Evolutionary conservation across 2,113 vertebrate genomes (phyloP).

Genomic region (Calonectris borealis): DNA sequence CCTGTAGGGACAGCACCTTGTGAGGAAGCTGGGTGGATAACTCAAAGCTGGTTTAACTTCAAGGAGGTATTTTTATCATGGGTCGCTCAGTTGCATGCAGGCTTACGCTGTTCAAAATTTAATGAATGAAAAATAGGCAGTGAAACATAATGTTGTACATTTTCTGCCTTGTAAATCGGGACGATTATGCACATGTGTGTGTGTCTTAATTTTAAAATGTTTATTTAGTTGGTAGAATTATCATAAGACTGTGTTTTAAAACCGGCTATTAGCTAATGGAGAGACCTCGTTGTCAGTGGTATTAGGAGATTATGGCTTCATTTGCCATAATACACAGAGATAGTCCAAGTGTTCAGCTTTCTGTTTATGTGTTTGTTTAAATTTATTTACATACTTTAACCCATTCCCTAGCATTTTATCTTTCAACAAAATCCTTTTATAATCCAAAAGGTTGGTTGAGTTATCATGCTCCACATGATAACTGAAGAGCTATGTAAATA

Average conservation of each 20-base stretch:
- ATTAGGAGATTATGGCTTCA: slow-evolving; percentile 60
- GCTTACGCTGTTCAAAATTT: background rate
- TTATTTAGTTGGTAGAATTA: slow-evolving; percentile 54
- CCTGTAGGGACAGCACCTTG: background rate
- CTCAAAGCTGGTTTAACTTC: background rate
- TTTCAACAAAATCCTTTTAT: slow-evolving; percentile 30
- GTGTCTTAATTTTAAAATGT: slow-evolving; percentile 39
- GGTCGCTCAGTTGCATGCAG: background rate
- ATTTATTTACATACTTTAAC: slow-evolving; percentile 41
- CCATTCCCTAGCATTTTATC: slow-evolving; percentile 33
- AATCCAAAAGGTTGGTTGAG: slow-evolving; percentile 7
- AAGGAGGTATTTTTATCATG: background rate
- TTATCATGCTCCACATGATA: slow-evolving; percentile 23
- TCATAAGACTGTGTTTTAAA: slow-evolving; percentile 40
- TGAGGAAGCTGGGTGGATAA: background rate
- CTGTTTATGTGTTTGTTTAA: slow-evolving; percentile 44
- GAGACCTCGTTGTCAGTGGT: slow-evolving; percentile 10
- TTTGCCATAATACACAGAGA: slow-evolving; percentile 51
- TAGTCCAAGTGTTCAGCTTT: slow-evolving; percentile 37
- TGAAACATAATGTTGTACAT: background rate
- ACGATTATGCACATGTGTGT: background rate
- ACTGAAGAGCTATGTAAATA: slow-evolving; percentile 47
- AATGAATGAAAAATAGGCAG: slow-evolving; percentile 32
- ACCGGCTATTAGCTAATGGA: slow-evolving; percentile 59
- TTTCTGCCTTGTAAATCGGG: slow-evolving; percentile 25